Evolutionary conservation across 2,888 invertebrate genomes (phyloP), one percentile per base, ranked within the genome.

Genomic region (Euclidia mi): DNA sequence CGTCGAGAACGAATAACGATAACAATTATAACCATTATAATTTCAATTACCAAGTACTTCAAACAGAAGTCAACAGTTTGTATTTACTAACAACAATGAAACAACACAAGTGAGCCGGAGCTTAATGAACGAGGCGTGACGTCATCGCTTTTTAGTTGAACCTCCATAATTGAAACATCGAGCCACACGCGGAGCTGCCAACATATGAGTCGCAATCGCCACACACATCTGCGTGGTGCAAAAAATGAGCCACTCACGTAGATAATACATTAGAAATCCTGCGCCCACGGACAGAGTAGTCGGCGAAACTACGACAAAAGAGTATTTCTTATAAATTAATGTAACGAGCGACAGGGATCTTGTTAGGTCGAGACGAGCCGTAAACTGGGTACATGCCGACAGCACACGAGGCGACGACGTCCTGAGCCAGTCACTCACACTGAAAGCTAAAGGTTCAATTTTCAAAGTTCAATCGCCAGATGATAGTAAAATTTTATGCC

Each of bases 321-420:
- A 88, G 81, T 84, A 89, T 88, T 81, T 84, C 79, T 87, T 85
- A 89, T 90, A 89, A 90, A 90, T 89, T 88, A 87, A 70, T 76
- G 80, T 89, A 86, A 91, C 88, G 84, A 85, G 81, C 80, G 78
- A 38, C 66, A 76, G 79, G 78, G 85, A 88, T 84, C 86, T 89
- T 86, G 88, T 89, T 84, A 85, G 81, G 83, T 76, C 81, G 82
- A 72, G 79, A 71, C 75, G 68, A 65, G 78, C 78, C 78, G 78
- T 87, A 88, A 88, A 88, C 63, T 38, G 60, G 45, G 41, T 15
- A 25, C 51, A 29, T 64, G 52, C 53, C 43, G 57, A 55, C 52
- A 15, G 52, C 32, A 56, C 51, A 37, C 47, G 51, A 47, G 43
- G 38, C 51, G 56, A 60, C 55, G 56, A 41, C 35, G 56, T 53